A percentile compares a stretch with the other conserved stretches of the same genome.
These are phyloP conservation scores for Myrmecophaga tridactyla DNA, from an alignment of 2,113 vertebrate species.

Conservation along the genomic window DNA sequence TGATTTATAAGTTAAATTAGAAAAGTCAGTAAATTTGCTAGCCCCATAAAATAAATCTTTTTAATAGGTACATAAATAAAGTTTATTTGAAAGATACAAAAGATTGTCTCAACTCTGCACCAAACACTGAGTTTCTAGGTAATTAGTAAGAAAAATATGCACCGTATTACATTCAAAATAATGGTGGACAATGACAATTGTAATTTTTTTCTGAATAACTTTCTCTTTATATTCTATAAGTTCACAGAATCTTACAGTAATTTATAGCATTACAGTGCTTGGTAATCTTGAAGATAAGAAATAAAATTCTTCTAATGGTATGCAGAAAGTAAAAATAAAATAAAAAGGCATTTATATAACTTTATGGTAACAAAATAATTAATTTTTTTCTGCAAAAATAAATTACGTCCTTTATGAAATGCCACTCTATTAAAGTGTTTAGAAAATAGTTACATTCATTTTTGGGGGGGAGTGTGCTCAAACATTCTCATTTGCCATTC, in stretches of 20 bases:
- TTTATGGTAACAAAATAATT: slow-evolving; percentile 54
- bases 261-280: slow-evolving; percentile 80
- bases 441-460: slow-evolving; percentile 74
- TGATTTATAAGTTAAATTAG: neutral
- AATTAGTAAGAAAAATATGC: slow-evolving; percentile 75
- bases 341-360: slow-evolving; percentile 33
- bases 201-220: slow-evolving; percentile 58
- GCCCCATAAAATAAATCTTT: slow-evolving; percentile 84
- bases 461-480: slow-evolving; percentile 60
- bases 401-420: slow-evolving; percentile 75
- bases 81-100: slow-evolving; percentile 74
- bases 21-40: slow-evolving; percentile 67
- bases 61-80: slow-evolving; percentile 87
- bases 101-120: slow-evolving; percentile 74
- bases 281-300: slow-evolving; percentile 70
- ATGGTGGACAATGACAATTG: slow-evolving; percentile 64
- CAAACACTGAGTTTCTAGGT: slow-evolving; percentile 66
- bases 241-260: slow-evolving; percentile 75
- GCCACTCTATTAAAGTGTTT: slow-evolving; percentile 72
- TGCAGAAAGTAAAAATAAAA: slow-evolving; percentile 70
- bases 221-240: slow-evolving; percentile 50
- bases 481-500: slow-evolving; percentile 34
- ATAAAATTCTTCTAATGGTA: slow-evolving; percentile 71
- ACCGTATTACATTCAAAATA: slow-evolving; percentile 79
- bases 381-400: slow-evolving; percentile 79